Base-by-base conservation (phyloP, 2,113 vertebrate species). In the Cryptotis parvus region DNA sequence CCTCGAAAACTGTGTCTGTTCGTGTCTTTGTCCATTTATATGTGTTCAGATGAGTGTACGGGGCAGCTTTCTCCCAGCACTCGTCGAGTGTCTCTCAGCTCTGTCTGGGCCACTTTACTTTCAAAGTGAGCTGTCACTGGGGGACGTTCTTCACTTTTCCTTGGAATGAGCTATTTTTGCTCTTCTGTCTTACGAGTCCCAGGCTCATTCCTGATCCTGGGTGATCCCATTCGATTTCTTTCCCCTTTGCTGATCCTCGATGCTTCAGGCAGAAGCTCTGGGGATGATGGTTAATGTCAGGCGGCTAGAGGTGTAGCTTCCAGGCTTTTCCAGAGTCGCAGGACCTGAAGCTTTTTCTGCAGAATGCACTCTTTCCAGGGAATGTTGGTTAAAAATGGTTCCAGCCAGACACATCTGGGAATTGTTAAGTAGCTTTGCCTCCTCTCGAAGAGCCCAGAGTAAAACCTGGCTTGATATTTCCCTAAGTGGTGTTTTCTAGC, bases 81-180 rank as follows among this genome's bases (percentile, higher is more conserved):
- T 95, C 75, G 6, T 49, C 93, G 90, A 95, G 94, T 96, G 94
- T 95, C 88, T 94, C 52, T 93, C 35, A 31, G 88, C 52, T 94
- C 94, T 95, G 93, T 95, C 90, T 95, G 93, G 95, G 94, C 92
- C 92, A 95, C 77, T 95, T 88, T 88, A 68, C 94, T 90, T 90
- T 89, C 77, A 95, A 92, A 95, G 35, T 86, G 43, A 94, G 66
- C 72, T 87, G 87, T 89, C 41, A 74, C 73, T 73, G 24, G 89
- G 93, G 80, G 73, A 94, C 37, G 8, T 12, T 31, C 63, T 31
- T 65, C 16, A 29, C 8, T 3, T 39, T 86, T 86, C 70, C 63
- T 81, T 55, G 31, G 58, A 43, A 80, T 37, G 75, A 85, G 29
- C 76, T 88, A 37, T 29, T 89, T 18, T 66, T 87, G 75, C 11